Evolutionary conservation across 2,888 invertebrate genomes (phyloP).

Genomic region (Polydrusus tereticollis): DNA sequence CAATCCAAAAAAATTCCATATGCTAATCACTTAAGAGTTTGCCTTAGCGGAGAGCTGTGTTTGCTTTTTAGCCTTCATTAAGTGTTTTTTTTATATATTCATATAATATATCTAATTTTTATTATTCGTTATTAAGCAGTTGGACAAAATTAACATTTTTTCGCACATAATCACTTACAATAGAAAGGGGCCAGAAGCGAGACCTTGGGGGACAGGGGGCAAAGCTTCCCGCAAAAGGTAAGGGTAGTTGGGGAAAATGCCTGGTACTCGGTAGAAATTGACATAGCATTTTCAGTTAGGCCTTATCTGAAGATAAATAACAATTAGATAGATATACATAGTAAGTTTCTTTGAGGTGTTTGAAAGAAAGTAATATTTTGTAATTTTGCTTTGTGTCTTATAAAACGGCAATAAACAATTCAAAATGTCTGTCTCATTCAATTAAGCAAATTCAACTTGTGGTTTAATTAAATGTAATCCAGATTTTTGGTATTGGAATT

Average conservation of each 20-base stretch:
- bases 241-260: not conserved
- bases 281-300: not conserved
- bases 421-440: too few species aligned
- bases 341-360: too few species aligned
- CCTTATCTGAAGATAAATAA: not conserved
- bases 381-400: too few species aligned
- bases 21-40: not conserved
- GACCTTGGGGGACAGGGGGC: not conserved
- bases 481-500: too few species aligned
- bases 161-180: not conserved
- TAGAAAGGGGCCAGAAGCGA: not conserved
- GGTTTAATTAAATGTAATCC: too few species aligned
- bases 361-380: too few species aligned
- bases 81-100: too few species aligned
- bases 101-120: too few species aligned
- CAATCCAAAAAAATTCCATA: not conserved
- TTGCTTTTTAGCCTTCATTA: not conserved
- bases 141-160: not conserved
- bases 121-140: not conserved
- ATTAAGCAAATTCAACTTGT: too few species aligned
- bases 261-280: slow-evolving; percentile 6
- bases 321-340: too few species aligned
- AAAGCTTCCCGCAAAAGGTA: not conserved
- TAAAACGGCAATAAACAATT: too few species aligned
- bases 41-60: not conserved